A percentile compares a stretch with the other conserved stretches of the same genome.
Conservation (phyloP, 2,888 invertebrate species). For the Sinelater perroti region DNA sequence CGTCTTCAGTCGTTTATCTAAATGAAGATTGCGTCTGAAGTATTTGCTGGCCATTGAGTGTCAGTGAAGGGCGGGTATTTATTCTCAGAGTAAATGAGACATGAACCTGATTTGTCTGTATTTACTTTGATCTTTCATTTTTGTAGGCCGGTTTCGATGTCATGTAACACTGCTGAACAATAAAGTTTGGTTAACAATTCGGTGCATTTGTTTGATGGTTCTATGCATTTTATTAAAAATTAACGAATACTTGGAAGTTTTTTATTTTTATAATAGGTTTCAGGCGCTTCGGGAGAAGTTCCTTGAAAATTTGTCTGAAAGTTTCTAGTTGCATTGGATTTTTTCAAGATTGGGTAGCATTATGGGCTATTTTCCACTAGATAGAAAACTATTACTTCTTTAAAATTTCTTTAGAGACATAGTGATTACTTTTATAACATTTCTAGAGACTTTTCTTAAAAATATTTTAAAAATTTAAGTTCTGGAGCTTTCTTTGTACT, state of each 20-base stretch:
- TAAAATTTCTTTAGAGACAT: background rate
- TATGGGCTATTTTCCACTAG: background rate
- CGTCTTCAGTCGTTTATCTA: too few relatives aligned
- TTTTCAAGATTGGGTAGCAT: constrained; percentile 3
- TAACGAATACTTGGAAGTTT: too few relatives aligned
- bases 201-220: too few relatives aligned
- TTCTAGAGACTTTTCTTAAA: constrained; percentile 2
- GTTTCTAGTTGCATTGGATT: constrained; percentile 3
- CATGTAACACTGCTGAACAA: background rate
- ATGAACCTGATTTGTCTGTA: too few relatives aligned
- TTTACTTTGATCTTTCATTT: too few relatives aligned
- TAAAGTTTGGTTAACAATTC: background rate
- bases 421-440: constrained; percentile 1
- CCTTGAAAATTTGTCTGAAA: background rate
- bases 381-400: background rate
- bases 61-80: too few relatives aligned
- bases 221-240: too few relatives aligned
- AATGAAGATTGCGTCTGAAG: too few relatives aligned
- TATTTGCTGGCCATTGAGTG: too few relatives aligned
- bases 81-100: too few relatives aligned
- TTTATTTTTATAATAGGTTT: background rate
- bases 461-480: background rate
- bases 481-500: constrained; percentile 4
- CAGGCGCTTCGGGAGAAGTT: constrained; percentile 1
- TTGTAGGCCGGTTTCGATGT: background rate